Base-by-base conservation (phyloP, 1,140 invertebrate genomes). In the Lasaia peninsularis region DNA sequence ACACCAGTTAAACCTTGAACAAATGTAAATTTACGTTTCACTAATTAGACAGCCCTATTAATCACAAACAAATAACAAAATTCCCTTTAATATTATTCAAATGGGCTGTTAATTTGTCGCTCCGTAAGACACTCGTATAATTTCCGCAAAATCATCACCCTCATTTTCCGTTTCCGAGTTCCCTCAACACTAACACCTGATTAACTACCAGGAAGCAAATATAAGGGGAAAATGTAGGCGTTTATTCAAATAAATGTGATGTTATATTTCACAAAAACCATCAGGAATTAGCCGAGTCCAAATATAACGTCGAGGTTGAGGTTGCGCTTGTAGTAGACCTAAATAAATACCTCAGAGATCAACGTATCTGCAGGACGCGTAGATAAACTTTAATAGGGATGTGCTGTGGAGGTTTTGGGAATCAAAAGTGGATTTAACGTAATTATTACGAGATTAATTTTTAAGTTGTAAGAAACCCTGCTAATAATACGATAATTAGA, bases 261-360 rank as follows among this genome's bases (percentile, higher is more conserved):
- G 40, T 44, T 18, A 44, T 44, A 44, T 44, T 44, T 44, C 40
- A 44, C 16, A 44, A 44, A 44, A 44, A 44, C 40, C 40, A 44
- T 44, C 40, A 44, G 20, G 40, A 44, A 44, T 44, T 44, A 44
- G 40, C 40, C 18, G 40, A 16, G 40, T 20, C 40, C 40, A 44
- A 44, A 44, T 44, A 44, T 44, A 44, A 44, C 10, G 10, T 18
- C 18, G 44, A 48, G 44, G 18, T 21, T 48, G 44, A 7, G 44
- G 44, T 48, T 48, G 20, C 5, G 44, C 44, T 48, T 48, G 44
- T 48, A 48, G 44, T 21, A 48, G 44, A 11, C 44, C 44, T 48
- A 20, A 48, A 48, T 48, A 48, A 48, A 48, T 48, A 48, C 44
- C 44, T 48, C 44, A 24, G 44, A 48, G 44, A 48, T 48, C 44